Conservation (phyloP, 1,140 invertebrate species). For the Copidosoma floridanum region DNA sequence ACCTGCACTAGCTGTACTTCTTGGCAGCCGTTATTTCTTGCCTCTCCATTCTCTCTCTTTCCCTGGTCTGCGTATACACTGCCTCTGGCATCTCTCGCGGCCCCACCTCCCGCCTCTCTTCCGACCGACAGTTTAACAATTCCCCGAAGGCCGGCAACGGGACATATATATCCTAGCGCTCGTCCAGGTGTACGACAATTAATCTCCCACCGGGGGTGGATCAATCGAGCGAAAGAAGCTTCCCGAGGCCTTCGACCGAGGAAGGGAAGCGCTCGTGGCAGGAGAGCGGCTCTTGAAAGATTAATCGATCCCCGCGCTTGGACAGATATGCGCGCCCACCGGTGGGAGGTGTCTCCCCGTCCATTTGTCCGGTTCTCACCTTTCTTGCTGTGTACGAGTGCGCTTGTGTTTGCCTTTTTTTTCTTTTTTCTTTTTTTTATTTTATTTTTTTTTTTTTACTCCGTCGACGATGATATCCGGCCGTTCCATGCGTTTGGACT, state of each 20-base stretch:
- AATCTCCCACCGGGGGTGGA: slow-evolving; percentile 36
- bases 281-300: slow-evolving; percentile 32
- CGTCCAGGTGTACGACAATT: slow-evolving; percentile 37
- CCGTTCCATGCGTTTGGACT: no score
- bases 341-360: neutral
- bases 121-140: slow-evolving; percentile 15
- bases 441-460: no score
- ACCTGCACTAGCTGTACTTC: no score
- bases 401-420: no score
- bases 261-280: no score
- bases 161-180: no score
- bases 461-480: no score
- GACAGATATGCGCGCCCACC: slow-evolving; percentile 27
- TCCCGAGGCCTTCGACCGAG: slow-evolving; percentile 2
- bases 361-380: neutral
- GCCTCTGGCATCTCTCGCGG: slow-evolving; percentile 1
- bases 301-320: slow-evolving; percentile 41
- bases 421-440: no score
- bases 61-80: no score
- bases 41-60: no score
- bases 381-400: no score
- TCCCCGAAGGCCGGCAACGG: slow-evolving; percentile 1
- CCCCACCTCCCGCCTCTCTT: neutral
- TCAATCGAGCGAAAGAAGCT: slow-evolving; percentile 41
- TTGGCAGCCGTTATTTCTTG: neutral